Evolutionary conservation across 2,888 invertebrate genomes (phyloP).

Genomic region (Morpho helenor): DNA sequence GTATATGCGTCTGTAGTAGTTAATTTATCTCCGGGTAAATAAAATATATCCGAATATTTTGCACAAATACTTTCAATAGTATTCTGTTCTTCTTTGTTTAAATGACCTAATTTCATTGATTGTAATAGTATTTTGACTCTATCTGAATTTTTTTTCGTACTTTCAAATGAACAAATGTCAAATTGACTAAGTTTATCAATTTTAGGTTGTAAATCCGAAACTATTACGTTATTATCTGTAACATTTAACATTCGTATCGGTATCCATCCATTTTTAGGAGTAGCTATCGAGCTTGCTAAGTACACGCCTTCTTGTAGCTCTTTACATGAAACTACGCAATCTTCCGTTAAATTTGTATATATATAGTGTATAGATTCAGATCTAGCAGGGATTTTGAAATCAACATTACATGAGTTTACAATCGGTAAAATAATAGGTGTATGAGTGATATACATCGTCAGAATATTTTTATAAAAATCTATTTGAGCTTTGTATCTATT

Average conservation of each 20-base stretch:
- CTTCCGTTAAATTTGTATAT: neutral
- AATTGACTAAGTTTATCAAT: conserved; percentile 8
- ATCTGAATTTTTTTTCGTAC: conserved; percentile 1
- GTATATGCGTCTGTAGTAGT: conserved; percentile 17
- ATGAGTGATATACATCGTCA: no score
- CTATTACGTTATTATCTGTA: conserved; percentile 13
- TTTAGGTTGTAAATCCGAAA: conserved; percentile 9
- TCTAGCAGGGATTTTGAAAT: neutral
- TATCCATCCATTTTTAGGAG: conserved; percentile 8
- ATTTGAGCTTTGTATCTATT: no score
- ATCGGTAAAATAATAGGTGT: no score
- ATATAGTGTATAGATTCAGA: conserved; percentile 6
- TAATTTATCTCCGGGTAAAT: conserved; percentile 22
- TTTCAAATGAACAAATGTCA: conserved; percentile 11
- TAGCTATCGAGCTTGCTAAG: conserved; percentile 7
- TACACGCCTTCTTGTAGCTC: conserved; percentile 3
- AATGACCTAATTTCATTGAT: conserved; percentile 11
- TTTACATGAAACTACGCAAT: neutral
- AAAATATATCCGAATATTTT: conserved; percentile 23
- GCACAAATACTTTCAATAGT: conserved; percentile 18
- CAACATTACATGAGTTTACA: no score
- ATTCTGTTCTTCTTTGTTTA: conserved; percentile 11
- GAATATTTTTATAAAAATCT: no score
- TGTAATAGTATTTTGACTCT: conserved; percentile 12
- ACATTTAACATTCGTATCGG: conserved; percentile 22